Evolutionary conservation across 2,797 vertebrate genomes (phyloP).

Genomic region (Acanthurus tractus): DNA sequence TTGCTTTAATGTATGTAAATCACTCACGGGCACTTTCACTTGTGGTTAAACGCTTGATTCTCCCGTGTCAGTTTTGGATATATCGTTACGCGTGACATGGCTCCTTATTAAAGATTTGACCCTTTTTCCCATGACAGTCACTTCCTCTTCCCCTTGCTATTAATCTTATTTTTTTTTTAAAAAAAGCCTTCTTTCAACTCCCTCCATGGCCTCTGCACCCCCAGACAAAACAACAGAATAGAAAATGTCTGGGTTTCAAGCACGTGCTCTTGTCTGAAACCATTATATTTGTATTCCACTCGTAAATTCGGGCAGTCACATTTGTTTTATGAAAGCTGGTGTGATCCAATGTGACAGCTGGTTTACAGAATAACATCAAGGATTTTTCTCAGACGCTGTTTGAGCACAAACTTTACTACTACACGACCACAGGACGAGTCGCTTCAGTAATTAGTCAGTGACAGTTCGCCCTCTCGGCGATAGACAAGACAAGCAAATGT

Average conservation of each 20-base stretch:
- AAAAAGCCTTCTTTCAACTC: neutral
- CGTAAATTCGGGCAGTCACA: slow-evolving; percentile 6
- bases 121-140: slow-evolving; percentile 9
- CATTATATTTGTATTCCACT: slow-evolving; percentile 21
- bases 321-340: slow-evolving; percentile 54
- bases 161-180: slow-evolving; percentile 15
- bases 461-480: slow-evolving; percentile 17
- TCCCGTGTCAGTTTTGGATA: slow-evolving; percentile 35
- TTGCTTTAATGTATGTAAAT: slow-evolving; percentile 68
- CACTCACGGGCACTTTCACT: slow-evolving; percentile 54
- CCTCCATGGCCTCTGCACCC: neutral
- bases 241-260: slow-evolving; percentile 20
- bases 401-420: slow-evolving; percentile 40
- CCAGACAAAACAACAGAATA: neutral
- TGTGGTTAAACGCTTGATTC: slow-evolving; percentile 45
- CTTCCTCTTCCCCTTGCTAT: neutral
- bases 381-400: slow-evolving; percentile 40
- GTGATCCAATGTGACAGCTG: slow-evolving; percentile 24
- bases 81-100: slow-evolving; percentile 39
- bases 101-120: slow-evolving; percentile 33
- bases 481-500: slow-evolving; percentile 32
- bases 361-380: slow-evolving; percentile 54
- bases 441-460: slow-evolving; percentile 33
- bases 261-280: slow-evolving; percentile 22
- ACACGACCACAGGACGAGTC: slow-evolving; percentile 43